phyloP scores from a whole-genome alignment of 2,113 vertebrate genomes.

The Pelmatolapia mariae region DNA sequence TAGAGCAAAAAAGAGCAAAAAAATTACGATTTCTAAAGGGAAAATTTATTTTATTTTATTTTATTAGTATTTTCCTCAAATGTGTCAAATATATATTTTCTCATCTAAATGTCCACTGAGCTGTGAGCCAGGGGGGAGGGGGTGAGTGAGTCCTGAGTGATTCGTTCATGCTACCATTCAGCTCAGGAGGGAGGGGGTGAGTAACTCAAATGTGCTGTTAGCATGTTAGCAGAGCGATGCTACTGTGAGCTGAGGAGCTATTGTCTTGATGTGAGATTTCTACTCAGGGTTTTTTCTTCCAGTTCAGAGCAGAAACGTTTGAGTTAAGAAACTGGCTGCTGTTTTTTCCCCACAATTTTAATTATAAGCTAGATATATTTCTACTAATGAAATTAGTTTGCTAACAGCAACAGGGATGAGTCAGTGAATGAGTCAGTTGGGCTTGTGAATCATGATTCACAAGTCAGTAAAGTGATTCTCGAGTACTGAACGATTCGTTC shows the following conservation, averaged over 20 bases:
- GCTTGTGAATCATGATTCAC: background rate
- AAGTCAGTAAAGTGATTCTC: background rate
- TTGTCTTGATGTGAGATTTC: background rate
- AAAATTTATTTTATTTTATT: too few species aligned
- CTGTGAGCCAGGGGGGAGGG: too few species aligned
- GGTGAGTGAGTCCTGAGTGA: too few species aligned
- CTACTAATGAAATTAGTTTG: background rate
- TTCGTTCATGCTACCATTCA: too few species aligned
- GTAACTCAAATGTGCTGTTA: background rate
- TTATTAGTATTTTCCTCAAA: too few species aligned
- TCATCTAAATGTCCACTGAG: too few species aligned
- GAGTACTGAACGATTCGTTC: background rate
- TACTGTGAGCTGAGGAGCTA: rapidly evolving
- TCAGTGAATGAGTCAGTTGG: background rate
- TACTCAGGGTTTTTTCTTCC: background rate
- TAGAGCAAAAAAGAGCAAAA: background rate
- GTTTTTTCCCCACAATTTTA: background rate
- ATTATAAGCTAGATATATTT: background rate
- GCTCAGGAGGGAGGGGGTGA: too few species aligned
- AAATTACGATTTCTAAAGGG: too few species aligned
- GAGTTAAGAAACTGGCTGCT: background rate
- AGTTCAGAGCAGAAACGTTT: background rate
- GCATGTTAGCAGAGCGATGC: background rate
- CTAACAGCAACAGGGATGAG: background rate
- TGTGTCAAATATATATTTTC: too few species aligned